Evolutionary conservation across 2,113 vertebrate genomes (phyloP).

Genomic region (Uropsilus gracilis): DNA sequence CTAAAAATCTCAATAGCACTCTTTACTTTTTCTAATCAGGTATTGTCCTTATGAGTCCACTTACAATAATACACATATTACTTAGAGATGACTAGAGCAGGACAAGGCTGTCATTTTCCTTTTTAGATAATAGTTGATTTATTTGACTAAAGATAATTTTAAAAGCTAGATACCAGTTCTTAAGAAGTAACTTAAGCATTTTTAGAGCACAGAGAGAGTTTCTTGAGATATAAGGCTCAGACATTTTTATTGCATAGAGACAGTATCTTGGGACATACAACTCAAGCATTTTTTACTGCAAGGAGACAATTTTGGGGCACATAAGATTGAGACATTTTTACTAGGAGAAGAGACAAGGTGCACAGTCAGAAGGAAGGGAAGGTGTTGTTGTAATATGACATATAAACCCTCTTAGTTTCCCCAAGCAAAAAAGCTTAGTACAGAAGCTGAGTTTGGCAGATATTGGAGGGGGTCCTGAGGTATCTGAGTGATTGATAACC

Average conservation of each 20-base stretch:
- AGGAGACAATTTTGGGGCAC: neutral
- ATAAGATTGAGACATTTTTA: conserved; percentile 37
- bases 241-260: conserved; percentile 45
- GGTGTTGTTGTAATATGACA: neutral
- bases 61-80: neutral
- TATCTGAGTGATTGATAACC: neutral
- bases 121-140: neutral
- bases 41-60: neutral
- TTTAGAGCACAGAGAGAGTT: conserved; percentile 19
- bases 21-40: neutral
- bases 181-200: conserved; percentile 15
- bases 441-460: neutral
- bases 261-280: neutral
- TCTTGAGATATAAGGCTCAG: neutral
- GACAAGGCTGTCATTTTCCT: neutral
- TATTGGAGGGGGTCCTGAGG: neutral
- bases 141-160: neutral
- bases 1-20: neutral
- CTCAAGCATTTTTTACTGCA: conserved; percentile 47
- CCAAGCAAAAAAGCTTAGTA: neutral
- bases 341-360: neutral
- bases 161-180: conserved; percentile 23
- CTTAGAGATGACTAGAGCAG: neutral
- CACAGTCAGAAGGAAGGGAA: neutral
- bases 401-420: neutral